Percentiles rank a stretch among this genome's conserved stretches.
These are phyloP conservation scores for Branchinecta lynchi DNA, from an alignment of 1,140 invertebrate species.

Conservation along the genomic window DNA sequence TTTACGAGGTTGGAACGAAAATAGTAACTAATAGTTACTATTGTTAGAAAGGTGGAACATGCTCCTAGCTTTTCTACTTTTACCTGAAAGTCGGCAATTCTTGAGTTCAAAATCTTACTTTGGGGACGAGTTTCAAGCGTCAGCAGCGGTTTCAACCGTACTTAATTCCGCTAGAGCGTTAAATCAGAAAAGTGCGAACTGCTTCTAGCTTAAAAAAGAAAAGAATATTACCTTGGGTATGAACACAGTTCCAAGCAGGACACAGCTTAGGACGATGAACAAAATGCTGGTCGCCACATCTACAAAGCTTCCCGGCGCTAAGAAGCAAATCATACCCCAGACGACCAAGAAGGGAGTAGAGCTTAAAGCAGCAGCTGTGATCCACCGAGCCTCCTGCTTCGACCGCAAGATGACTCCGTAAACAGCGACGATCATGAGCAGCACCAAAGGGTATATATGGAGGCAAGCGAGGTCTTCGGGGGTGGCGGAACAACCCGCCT, in stretches of 20 bases:
- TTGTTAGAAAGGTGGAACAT: no score
- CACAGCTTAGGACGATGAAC: background rate
- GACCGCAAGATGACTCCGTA: background rate
- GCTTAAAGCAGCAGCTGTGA: background rate
- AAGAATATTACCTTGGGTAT: background rate
- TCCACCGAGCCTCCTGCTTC: slow-evolving; percentile 2
- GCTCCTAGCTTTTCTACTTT: no score
- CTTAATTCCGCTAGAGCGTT: no score
- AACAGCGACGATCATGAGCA: background rate
- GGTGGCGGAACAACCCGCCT: background rate
- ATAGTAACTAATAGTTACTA: no score
- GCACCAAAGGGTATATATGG: background rate
- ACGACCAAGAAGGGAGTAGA: background rate
- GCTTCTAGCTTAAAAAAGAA: no score
- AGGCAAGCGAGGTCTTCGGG: slow-evolving; percentile 5
- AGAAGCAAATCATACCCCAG: background rate
- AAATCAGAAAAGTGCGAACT: no score
- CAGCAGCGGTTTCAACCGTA: no score
- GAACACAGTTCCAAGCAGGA: slow-evolving; percentile 3
- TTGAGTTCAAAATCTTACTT: no score
- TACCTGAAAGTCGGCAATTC: no score
- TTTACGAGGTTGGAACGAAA: no score
- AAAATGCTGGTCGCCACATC: background rate
- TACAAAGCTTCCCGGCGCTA: background rate
- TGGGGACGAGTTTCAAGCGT: no score